Evolutionary conservation across 2,113 vertebrate genomes (phyloP).

Genomic region (Ochotona princeps): DNA sequence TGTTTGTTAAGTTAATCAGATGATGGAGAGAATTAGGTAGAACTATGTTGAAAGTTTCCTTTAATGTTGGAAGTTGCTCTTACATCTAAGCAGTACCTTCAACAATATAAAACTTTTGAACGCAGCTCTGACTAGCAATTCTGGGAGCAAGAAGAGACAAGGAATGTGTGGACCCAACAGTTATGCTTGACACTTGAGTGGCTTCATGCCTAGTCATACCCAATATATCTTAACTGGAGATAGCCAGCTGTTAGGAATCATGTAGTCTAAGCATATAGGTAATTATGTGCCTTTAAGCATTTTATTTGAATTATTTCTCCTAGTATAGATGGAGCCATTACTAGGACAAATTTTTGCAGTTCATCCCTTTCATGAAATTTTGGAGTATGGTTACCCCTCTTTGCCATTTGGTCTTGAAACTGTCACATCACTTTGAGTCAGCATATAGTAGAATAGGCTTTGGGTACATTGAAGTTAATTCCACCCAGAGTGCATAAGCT

Average conservation of each 20-base stretch:
- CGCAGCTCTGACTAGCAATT: background rate
- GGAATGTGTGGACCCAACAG: background rate
- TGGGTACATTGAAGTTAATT: background rate
- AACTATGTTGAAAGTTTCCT: background rate
- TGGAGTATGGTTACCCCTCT: background rate
- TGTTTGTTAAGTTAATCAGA: background rate
- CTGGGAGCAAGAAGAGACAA: background rate
- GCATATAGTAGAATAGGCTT: background rate
- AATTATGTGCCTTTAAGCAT: background rate
- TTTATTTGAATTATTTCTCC: slow-evolving; percentile 18
- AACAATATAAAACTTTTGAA: background rate
- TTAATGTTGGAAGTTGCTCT: background rate
- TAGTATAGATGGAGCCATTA: background rate
- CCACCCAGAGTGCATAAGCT: background rate
- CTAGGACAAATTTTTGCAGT: background rate
- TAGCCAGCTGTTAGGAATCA: background rate
- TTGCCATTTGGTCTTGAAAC: background rate
- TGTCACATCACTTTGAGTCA: background rate
- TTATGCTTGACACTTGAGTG: background rate
- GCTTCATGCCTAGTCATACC: background rate
- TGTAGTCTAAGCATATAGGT: background rate
- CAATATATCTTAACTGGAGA: slow-evolving; percentile 4
- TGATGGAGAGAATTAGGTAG: background rate
- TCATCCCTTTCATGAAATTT: background rate
- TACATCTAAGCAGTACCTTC: background rate